These are phyloP conservation scores for Stomorhina lunata DNA, from an alignment of 2,888 invertebrate genomes.

Conservation along the genomic window DNA sequence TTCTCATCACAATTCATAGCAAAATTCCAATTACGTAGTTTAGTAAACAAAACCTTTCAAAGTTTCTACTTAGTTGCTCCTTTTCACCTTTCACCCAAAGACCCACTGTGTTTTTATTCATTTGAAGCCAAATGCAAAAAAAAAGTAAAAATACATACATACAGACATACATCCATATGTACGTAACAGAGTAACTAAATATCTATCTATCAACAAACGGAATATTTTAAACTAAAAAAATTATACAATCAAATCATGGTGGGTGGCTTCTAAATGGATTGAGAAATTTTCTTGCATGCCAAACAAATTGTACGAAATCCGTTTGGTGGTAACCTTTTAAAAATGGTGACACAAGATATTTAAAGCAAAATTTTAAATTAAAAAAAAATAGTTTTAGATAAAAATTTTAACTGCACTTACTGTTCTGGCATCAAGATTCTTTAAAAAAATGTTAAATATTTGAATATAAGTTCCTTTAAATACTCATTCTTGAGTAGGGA, in stretches of 20 bases:
- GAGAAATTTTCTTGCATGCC: neutral
- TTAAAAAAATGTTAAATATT: neutral
- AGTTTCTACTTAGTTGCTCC: neutral
- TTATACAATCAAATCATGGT: conserved; percentile 22
- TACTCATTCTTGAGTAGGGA: conserved; percentile 18
- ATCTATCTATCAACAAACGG: neutral
- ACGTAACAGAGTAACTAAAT: neutral
- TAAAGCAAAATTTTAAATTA: neutral
- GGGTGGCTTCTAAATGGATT: neutral
- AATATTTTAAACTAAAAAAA: neutral
- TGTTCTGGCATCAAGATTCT: conserved; percentile 47
- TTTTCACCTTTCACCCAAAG: neutral
- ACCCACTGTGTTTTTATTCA: neutral
- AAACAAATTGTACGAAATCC: neutral
- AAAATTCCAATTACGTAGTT: too few relatives aligned
- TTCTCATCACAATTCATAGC: too few relatives aligned
- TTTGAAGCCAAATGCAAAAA: neutral
- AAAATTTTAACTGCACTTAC: conserved; percentile 52
- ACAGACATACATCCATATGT: too few relatives aligned
- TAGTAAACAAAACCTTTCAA: neutral
- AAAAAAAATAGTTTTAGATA: neutral
- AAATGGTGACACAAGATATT: neutral
- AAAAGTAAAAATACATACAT: too few relatives aligned
- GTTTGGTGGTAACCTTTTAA: conserved; percentile 20
- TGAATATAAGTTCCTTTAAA: conserved; percentile 14